A percentile compares a stretch with the other conserved stretches of the same genome.
These are phyloP conservation scores for Telmatherina bonti DNA, from an alignment of 2,797 vertebrate species.

Conservation along the genomic window DNA sequence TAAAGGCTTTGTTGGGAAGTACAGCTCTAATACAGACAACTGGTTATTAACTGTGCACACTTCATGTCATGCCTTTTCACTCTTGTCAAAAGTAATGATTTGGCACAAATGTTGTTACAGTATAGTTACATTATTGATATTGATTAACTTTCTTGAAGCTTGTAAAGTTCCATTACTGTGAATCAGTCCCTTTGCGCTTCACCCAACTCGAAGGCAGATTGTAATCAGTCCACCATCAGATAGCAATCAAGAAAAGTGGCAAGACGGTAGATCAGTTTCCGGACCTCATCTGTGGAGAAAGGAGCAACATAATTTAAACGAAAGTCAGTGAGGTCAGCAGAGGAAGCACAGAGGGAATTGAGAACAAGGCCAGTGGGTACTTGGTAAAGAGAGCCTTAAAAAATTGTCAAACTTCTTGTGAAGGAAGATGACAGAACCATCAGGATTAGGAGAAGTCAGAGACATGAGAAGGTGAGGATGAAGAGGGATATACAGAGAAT, in stretches of 20 bases:
- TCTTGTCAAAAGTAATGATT: conserved; percentile 15
- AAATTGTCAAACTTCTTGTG: conserved; percentile 34
- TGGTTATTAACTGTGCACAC: neutral
- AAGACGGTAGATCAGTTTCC: conserved; percentile 64
- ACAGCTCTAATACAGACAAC: neutral
- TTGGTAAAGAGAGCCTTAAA: conserved; percentile 38
- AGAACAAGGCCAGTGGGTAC: conserved; percentile 30
- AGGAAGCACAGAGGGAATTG: conserved; percentile 46
- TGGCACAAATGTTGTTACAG: conserved; percentile 21
- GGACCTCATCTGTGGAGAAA: conserved; percentile 64
- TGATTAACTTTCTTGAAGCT: conserved; percentile 52
- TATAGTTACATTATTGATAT: conserved; percentile 45
- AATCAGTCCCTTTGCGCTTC: conserved; percentile 53
- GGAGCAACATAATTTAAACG: conserved; percentile 64
- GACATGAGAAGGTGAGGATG: conserved; percentile 20
- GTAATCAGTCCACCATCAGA: conserved; percentile 58
- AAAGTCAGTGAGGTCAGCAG: conserved; percentile 60
- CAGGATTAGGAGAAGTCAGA: conserved; percentile 20
- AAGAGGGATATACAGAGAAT: conserved; percentile 37
- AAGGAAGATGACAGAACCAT: conserved; percentile 34
- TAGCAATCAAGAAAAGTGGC: conserved; percentile 70
- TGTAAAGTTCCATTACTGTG: conserved; percentile 52
- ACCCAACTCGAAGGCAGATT: conserved; percentile 56
- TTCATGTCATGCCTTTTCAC: too few species aligned
- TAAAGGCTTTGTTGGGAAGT: neutral